Evolutionary conservation across 1,140 invertebrate species (phyloP), one percentile per base, ranked within the genome.

Genomic region (Drosophila simulans): DNA sequence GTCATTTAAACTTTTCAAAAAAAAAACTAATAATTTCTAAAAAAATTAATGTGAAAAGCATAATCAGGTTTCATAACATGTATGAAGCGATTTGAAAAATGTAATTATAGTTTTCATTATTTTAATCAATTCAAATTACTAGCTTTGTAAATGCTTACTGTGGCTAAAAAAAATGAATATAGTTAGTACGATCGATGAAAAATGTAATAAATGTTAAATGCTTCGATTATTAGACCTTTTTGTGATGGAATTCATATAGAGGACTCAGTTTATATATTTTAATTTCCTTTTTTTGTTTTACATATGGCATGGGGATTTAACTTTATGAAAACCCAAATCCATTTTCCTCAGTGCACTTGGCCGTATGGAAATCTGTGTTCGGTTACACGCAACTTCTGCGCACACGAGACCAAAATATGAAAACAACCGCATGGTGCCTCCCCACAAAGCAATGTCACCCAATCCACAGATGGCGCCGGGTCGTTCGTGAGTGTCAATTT

Each of bases 401-500:
- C 58, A 66, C 64, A 66, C 22, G 48, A 52, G 20, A 49, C 64
- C 63, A 15, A 57, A 39, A 57, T 25, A 49, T 70, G 35, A 70
- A 71, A 57, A 57, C 66, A 42, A 49, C 20, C 51, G 53, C 12
- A 35, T 43, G 20, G 13, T 10, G 20, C 42, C 66, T 71, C 65
- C 64, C 65, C 68, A 35, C 68, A 70, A 49, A 68, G 79, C 84
- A 89, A 88, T 88, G 83, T 89, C 83, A 88, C 75, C 68, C 74
- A 70, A 64, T 20, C 57, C 37, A 25, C 64, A n/a, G n/a, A 54
- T 69, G 42, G 64, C 25, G 66, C 51, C 66, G 64, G 78, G 66
- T 80, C 77, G 57, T 54, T 65, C 39, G 42, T 64, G 58, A 63
- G 60, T 72, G 69, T 71, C 69, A 60, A 65, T 72, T 72, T 72